phyloP scores from a whole-genome alignment of 2,888 invertebrate genomes.

The Pyrochroa serraticornis region DNA sequence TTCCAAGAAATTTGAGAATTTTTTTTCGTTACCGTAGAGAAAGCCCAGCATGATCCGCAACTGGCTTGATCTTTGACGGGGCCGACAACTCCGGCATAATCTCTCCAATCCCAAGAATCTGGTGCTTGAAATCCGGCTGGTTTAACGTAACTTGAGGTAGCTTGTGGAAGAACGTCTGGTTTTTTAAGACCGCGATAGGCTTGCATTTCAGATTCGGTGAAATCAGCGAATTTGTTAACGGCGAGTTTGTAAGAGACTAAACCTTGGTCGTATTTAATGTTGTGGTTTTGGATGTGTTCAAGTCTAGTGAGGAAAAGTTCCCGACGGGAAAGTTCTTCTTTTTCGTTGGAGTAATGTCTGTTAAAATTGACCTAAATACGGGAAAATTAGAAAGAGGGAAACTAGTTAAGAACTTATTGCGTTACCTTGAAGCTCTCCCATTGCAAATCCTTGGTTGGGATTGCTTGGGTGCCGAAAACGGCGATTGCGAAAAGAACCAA shows the following conservation, averaged over 20 bases:
- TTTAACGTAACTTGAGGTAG: too few species aligned
- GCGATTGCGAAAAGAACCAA: too few species aligned
- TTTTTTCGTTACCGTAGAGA: conserved; percentile 60
- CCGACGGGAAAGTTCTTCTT: neutral
- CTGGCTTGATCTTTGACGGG: conserved; percentile 63
- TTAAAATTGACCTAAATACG: neutral
- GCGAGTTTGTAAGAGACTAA: conserved; percentile 25
- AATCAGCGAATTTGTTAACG: conserved; percentile 55
- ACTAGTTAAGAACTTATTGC: neutral
- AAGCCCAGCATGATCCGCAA: conserved; percentile 72
- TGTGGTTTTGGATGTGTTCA: conserved; percentile 28
- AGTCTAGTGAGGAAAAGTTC: conserved; percentile 19
- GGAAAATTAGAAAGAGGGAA: neutral
- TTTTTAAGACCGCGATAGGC: too few species aligned
- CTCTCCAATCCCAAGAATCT: conserved; percentile 60
- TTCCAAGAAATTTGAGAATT: neutral
- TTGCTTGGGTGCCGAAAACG: too few species aligned
- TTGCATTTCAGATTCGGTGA: conserved; percentile 17
- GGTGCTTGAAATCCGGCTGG: conserved; percentile 50
- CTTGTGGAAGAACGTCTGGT: too few species aligned
- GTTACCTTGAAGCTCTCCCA: too few species aligned
- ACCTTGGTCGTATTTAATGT: conserved; percentile 26
- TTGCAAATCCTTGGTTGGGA: too few species aligned
- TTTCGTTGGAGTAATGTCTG: too few species aligned
- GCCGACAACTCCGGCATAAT: conserved; percentile 60